Conservation (phyloP, 2,888 invertebrate species). For the Julus scandinavius region DNA sequence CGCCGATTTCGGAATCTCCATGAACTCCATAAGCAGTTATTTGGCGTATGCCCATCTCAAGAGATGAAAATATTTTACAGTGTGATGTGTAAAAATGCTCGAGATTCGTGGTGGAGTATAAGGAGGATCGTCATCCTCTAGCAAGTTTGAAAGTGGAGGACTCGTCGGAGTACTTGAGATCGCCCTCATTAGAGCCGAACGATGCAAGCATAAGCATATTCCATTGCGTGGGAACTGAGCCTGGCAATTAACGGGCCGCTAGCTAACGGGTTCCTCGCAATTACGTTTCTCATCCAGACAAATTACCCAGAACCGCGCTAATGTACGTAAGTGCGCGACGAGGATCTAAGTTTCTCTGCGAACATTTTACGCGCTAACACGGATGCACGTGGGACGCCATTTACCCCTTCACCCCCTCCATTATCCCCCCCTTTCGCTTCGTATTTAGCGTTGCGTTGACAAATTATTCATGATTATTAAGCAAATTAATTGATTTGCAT, state of each 20-base stretch:
- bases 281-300: constrained; percentile 24
- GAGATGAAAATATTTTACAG: no score
- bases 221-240: neutral
- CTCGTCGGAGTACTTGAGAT: neutral
- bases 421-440: neutral
- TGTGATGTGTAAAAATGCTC: no score
- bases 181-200: neutral
- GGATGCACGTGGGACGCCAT: constrained; percentile 34
- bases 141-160: no score
- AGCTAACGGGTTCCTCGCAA: constrained; percentile 16
- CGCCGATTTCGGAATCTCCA: no score
- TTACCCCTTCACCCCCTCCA: constrained; percentile 12
- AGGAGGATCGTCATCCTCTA: no score
- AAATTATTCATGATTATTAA: constrained; percentile 52
- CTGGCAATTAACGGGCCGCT: neutral
- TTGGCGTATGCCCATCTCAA: no score
- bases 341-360: neutral
- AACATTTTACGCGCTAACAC: neutral
- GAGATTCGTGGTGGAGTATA: no score
- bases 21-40: no score
- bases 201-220: neutral
- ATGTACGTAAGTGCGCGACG: constrained; percentile 15
- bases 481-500: constrained; percentile 52
- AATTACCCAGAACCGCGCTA: constrained; percentile 30
- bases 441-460: constrained; percentile 47